A percentile compares a stretch with the other conserved stretches of the same genome.
Evolutionary conservation across 2,888 invertebrate species (phyloP).

Genomic region (Macrophya annulata): DNA sequence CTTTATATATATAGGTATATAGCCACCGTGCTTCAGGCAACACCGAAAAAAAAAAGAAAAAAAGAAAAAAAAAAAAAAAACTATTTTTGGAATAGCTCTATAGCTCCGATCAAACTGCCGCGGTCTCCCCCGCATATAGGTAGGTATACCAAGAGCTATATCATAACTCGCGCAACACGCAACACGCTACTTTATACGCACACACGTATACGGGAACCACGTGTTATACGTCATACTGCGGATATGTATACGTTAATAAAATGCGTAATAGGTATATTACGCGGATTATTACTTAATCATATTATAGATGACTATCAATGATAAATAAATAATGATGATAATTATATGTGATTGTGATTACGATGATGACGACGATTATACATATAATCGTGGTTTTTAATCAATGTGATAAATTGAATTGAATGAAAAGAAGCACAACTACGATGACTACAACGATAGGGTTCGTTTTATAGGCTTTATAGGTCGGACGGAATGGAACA

Average conservation of each 20-base stretch:
- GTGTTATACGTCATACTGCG: neutral
- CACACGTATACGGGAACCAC: neutral
- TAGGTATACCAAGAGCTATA: neutral
- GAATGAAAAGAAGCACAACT: neutral
- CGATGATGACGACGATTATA: neutral
- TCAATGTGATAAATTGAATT: neutral
- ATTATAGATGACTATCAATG: neutral
- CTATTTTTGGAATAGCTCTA: constrained; percentile 16
- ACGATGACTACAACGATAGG: neutral
- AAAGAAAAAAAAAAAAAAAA: neutral
- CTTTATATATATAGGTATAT: neutral
- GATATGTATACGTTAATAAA: no score
- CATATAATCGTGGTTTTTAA: neutral
- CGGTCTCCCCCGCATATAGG: neutral
- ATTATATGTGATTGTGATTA: neutral
- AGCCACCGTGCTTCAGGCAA: neutral
- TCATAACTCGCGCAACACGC: neutral
- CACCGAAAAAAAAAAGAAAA: neutral
- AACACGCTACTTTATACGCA: neutral
- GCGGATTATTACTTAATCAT: neutral
- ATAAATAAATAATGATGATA: neutral
- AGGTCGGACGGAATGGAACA: constrained; percentile 29
- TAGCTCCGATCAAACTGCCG: neutral
- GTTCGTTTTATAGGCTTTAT: neutral
- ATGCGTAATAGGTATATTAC: neutral